Evolutionary conservation across 2,113 vertebrate genomes (phyloP), one percentile per base, ranked within the genome.

Genomic region (Perca schrenkii): DNA sequence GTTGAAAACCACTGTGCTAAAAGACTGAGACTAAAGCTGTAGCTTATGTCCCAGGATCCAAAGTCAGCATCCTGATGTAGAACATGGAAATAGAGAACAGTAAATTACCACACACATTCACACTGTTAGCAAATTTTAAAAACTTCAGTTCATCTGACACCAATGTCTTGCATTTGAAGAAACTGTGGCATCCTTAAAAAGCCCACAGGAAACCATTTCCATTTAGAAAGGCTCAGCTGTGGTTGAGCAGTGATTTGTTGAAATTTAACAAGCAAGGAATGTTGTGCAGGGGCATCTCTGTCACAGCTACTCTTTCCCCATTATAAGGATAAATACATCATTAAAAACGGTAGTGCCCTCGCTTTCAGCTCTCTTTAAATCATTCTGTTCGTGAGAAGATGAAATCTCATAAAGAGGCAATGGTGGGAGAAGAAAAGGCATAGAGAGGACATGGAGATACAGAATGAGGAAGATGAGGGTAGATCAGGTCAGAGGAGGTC

Each of bases 181-280:
- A 77, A 34, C 21, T 22, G 31, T 14, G 19, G 31, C 47, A 22
- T 14, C 10, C 50, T 58, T 54, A 56, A 54, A 72, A 84, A 53
- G 28, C 31, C 43, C 25, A 80, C 34, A 74, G 74, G 62, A 86
- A 49, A 62, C 34, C 31, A 50, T 49, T 2, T 69, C 10, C 19
- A 54, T 76, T 53, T 17, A 62, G 17, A 78, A 68, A 57, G 52
- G 47, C 57, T 77, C 74, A 61, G 62, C 52, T 49, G 67, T 47
- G 68, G 75, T 25, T 73, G 82, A 79, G 63, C 86, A 74, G 72
- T 74, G 70, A 79, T 63, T 78, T 86, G 71, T 69, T 73, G 21
- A 88, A 89, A 84, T 86, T 74, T 80, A 92, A 86, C 68, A 79
- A 88, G 77, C 72, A 19, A 17, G 28, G 6, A 47, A 67, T 21